Percentiles rank a stretch among this genome's conserved stretches.
Conservation (phyloP, 2,797 vertebrate genomes). For the Streptopelia turtur region DNA sequence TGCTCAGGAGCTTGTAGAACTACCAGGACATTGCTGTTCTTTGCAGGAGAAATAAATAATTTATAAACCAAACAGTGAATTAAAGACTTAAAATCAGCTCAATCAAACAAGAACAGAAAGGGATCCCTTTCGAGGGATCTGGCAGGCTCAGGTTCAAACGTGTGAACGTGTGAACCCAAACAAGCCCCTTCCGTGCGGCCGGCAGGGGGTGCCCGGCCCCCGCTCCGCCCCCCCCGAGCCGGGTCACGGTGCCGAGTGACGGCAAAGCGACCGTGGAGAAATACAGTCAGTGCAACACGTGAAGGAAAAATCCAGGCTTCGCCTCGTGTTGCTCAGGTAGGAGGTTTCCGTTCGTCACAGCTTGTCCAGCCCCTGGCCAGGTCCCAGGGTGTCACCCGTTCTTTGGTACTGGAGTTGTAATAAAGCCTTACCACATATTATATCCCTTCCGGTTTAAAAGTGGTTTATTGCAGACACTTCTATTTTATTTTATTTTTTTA, state of each 20-base stretch:
- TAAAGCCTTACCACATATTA: not conserved
- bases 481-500: not conserved
- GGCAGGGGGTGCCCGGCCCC: not conserved
- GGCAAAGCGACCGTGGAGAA: fast-evolving
- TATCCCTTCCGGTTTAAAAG: not conserved
- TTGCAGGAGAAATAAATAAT: not conserved
- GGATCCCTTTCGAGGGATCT: no score
- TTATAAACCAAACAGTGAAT: no score
- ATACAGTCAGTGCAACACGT: fast-evolving
- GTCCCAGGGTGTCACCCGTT: not conserved
- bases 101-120: no score
- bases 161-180: no score
- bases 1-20: not conserved
- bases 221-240: not conserved
- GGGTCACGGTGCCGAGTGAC: no score
- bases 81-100: not conserved
- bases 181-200: no score
- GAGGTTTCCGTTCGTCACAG: not conserved
- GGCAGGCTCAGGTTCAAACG: fast-evolving
- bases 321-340: no score
- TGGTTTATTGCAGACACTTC: not conserved
- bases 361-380: not conserved
- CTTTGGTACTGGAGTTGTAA: not conserved
- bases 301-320: fast-evolving
- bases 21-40: not conserved